Evolutionary conservation across 2,113 vertebrate species (phyloP).

Genomic region (Rhodinocichla rosea): DNA sequence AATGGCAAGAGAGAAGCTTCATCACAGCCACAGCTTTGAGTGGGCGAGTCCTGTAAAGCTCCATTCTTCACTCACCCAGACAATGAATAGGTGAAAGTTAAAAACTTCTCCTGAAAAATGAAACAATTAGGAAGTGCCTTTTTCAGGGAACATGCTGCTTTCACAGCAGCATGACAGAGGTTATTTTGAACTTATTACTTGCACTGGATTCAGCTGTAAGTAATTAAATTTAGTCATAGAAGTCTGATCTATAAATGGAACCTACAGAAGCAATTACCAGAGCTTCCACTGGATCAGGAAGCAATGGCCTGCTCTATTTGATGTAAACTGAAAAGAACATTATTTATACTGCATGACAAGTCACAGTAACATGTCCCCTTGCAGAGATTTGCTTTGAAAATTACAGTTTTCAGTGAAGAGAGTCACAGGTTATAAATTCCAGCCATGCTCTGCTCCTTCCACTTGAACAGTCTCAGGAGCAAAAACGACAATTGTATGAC

Average conservation of each 20-base stretch:
- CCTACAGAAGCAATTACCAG: slow-evolving; percentile 79
- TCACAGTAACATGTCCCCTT: slow-evolving; percentile 1
- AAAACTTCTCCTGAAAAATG: not conserved
- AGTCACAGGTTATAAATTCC: not conserved
- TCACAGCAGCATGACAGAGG: slow-evolving; percentile 25
- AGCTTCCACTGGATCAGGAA: slow-evolving; percentile 71
- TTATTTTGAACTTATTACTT: slow-evolving; percentile 58
- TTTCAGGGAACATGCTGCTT: slow-evolving; percentile 14
- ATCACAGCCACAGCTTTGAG: not conserved
- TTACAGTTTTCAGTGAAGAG: not conserved
- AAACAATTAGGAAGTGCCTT: slow-evolving; percentile 7
- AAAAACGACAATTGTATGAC: not conserved
- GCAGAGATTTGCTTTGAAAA: slow-evolving; percentile 43
- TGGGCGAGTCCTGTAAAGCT: not conserved
- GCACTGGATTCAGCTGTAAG: slow-evolving; percentile 64
- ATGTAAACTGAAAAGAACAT: slow-evolving; percentile 69
- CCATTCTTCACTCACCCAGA: not conserved
- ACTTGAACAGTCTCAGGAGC: not conserved
- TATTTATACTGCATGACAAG: slow-evolving; percentile 60
- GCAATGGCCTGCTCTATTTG: slow-evolving; percentile 60
- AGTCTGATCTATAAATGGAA: slow-evolving; percentile 78
- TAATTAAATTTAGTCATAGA: slow-evolving; percentile 72
- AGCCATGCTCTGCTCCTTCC: not conserved
- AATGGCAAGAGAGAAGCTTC: not conserved
- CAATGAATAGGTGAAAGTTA: not conserved